Evolutionary conservation across 2,888 invertebrate species (phyloP).

Genomic region (Deilephila porcellus): DNA sequence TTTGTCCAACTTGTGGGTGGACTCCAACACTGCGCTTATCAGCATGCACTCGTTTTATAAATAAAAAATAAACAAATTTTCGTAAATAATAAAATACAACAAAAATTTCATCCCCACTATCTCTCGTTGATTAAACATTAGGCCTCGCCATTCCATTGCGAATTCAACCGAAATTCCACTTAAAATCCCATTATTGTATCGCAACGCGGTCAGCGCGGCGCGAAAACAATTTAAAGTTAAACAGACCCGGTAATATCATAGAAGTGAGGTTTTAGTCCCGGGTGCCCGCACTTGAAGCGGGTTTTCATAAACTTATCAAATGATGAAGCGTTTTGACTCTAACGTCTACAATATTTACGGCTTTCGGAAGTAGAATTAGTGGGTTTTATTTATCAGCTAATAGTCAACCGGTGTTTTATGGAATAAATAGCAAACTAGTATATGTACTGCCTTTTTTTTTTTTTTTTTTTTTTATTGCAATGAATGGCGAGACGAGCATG

Average conservation of each 20-base stretch:
- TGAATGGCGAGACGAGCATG: too few species aligned
- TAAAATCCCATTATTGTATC: constrained; percentile 43
- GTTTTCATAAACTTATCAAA: background rate
- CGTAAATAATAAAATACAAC: background rate
- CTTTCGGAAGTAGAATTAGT: too few species aligned
- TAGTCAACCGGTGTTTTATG: too few species aligned
- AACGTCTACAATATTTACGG: too few species aligned
- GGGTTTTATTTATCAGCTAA: too few species aligned
- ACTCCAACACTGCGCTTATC: background rate
- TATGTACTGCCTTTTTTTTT: too few species aligned
- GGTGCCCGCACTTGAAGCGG: background rate
- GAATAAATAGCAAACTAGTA: too few species aligned
- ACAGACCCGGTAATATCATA: constrained; percentile 41
- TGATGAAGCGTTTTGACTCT: background rate
- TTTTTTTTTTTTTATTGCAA: too few species aligned
- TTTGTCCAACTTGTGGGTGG: too few species aligned
- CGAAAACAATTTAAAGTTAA: constrained; percentile 53
- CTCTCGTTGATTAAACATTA: constrained; percentile 10
- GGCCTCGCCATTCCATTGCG: constrained; percentile 46
- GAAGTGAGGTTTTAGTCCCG: constrained; percentile 26
- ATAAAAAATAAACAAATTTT: background rate
- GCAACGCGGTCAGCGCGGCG: constrained; percentile 38
- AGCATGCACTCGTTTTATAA: background rate
- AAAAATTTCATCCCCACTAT: background rate
- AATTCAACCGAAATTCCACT: constrained; percentile 42